phyloP scores from a whole-genome alignment of 2,113 vertebrate species.

The Syrmaticus mikado region DNA sequence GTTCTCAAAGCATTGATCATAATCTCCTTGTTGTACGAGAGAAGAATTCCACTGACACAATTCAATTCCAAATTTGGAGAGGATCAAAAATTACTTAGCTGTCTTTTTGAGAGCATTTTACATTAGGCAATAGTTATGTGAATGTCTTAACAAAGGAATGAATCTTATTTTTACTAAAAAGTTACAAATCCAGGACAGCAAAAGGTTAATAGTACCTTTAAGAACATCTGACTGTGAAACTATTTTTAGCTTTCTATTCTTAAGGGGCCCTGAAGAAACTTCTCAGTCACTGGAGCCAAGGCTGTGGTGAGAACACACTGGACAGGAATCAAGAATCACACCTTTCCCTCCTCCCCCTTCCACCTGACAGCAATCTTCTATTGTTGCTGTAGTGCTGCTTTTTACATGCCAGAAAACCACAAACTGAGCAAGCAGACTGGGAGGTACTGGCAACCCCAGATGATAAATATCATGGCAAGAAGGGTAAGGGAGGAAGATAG shows the following conservation, averaged over 20 bases:
- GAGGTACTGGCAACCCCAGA: slow-evolving; percentile 44
- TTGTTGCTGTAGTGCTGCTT: slow-evolving; percentile 57
- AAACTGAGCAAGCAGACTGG: slow-evolving; percentile 40
- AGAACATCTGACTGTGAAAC: slow-evolving; percentile 61
- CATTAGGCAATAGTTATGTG: not conserved
- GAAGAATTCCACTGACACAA: not conserved
- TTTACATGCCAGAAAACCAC: slow-evolving; percentile 38
- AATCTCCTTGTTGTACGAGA: not conserved
- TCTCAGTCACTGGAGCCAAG: slow-evolving; percentile 50
- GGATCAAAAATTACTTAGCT: not conserved
- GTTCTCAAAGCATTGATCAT: not conserved
- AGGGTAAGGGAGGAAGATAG: not conserved
- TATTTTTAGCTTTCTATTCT: slow-evolving; percentile 73
- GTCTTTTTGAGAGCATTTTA: not conserved
- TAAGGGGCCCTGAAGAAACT: slow-evolving; percentile 65
- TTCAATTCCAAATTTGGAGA: not conserved
- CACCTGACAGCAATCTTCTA: slow-evolving; percentile 61
- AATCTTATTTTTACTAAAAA: slow-evolving; percentile 17
- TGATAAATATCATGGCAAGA: slow-evolving; percentile 15
- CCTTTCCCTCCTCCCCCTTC: slow-evolving; percentile 49
- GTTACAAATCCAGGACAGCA: slow-evolving; percentile 29
- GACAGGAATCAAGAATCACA: slow-evolving; percentile 68
- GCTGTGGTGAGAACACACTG: slow-evolving; percentile 67
- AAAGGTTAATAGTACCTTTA: slow-evolving; percentile 46
- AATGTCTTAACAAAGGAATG: not conserved